Percentiles rank a stretch among this genome's conserved stretches.
Conservation (phyloP, 2,797 vertebrate genomes). For the Pitangus sulphuratus region DNA sequence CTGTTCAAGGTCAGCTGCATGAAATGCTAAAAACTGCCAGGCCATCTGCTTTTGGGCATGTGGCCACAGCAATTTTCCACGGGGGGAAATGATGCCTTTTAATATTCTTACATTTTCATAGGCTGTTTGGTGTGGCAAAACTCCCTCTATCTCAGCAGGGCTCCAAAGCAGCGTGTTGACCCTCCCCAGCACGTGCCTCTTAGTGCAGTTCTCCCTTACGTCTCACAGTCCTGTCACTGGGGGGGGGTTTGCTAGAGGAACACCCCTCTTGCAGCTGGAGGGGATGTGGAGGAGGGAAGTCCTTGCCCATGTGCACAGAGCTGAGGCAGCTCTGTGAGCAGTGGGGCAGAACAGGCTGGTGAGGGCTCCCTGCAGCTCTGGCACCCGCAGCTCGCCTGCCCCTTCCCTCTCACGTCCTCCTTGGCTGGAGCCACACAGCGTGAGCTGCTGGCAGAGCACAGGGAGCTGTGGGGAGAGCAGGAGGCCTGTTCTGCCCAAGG, state of each 20-base stretch:
- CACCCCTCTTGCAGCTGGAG: neutral
- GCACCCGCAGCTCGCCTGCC: neutral
- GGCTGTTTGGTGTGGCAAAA: neutral
- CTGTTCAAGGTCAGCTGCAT: neutral
- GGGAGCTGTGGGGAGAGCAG: neutral
- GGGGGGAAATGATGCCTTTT: neutral
- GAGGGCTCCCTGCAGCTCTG: neutral
- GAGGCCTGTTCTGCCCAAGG: neutral
- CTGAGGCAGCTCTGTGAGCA: neutral
- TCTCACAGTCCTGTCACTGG: neutral
- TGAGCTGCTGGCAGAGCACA: neutral
- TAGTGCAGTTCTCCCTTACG: neutral
- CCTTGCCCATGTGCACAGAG: neutral
- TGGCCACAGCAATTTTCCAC: neutral
- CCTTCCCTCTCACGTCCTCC: neutral
- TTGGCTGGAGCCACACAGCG: neutral
- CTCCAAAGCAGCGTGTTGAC: accelerated
- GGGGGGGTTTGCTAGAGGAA: neutral
- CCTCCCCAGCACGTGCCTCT: neutral
- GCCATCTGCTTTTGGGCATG: neutral
- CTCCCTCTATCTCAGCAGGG: neutral
- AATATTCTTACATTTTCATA: neutral
- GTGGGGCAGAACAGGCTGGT: neutral
- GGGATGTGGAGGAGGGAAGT: neutral
- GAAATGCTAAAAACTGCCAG: neutral